phyloP scores from a whole-genome alignment of 35 echinoderm and acorn worm species.

The Ophioderma brevispina region DNA sequence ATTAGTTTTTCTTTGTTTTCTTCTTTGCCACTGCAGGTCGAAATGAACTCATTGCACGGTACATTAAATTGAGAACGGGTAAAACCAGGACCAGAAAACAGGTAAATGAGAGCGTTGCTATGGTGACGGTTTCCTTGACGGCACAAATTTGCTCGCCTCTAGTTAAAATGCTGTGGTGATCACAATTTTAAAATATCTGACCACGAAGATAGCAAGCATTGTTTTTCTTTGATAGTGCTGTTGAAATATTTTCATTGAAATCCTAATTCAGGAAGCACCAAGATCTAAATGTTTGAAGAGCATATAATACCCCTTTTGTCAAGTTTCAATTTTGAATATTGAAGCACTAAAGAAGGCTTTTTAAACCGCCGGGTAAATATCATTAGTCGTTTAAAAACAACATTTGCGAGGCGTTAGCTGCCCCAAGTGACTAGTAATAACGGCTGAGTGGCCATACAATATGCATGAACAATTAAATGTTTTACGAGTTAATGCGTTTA shows the following conservation, averaged over 20 bases:
- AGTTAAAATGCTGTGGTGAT: too few relatives aligned
- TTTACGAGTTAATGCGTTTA: neutral
- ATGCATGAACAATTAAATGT: neutral
- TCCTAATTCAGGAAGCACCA: too few relatives aligned
- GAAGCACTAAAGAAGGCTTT: neutral
- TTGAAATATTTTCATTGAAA: too few relatives aligned
- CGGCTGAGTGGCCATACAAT: neutral
- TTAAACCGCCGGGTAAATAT: neutral
- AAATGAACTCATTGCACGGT: conserved; percentile 99
- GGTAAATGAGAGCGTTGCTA: conserved; percentile 47
- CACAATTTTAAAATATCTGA: too few relatives aligned
- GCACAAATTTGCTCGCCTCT: neutral
- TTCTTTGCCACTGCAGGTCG: conserved; percentile 57
- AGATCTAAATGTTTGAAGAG: neutral
- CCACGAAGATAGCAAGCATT: too few relatives aligned
- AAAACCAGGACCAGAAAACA: conserved; percentile 99
- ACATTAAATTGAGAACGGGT: conserved; percentile 96
- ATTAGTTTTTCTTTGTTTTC: neutral
- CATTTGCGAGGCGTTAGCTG: neutral
- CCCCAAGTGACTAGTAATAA: neutral
- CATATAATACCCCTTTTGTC: neutral
- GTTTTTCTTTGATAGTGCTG: too few relatives aligned
- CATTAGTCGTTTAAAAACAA: neutral
- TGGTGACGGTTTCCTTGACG: neutral
- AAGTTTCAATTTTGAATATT: neutral